Evolutionary conservation across 2,797 vertebrate genomes (phyloP).

Genomic region (Lagocephalus sceleratus): DNA sequence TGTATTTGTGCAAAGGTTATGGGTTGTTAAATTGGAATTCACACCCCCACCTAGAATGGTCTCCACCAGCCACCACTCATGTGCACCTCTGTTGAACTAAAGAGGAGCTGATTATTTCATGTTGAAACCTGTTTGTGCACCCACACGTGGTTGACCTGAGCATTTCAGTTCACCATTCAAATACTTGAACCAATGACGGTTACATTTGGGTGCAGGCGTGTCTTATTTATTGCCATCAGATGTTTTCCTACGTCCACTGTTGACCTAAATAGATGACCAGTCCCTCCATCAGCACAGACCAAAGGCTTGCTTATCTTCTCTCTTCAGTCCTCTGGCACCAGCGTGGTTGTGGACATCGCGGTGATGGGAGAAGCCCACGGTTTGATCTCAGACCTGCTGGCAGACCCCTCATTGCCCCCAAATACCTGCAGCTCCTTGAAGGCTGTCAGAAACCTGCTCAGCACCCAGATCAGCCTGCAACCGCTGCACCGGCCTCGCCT

Average conservation of each 20-base stretch:
- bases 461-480: slow-evolving; percentile 91
- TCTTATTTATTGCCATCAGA: neutral
- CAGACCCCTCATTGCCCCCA: slow-evolving; percentile 89
- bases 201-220: neutral
- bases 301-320: neutral
- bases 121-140: slow-evolving; percentile 27
- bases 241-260: too few relatives aligned
- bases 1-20: too few relatives aligned
- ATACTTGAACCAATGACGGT: slow-evolving; percentile 17
- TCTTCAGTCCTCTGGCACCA: slow-evolving; percentile 85
- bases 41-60: too few relatives aligned
- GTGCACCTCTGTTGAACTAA: slow-evolving; percentile 7
- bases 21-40: too few relatives aligned
- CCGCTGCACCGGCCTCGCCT: slow-evolving; percentile 85
- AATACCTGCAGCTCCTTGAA: slow-evolving; percentile 92
- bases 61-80: too few relatives aligned
- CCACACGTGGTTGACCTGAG: slow-evolving; percentile 23
- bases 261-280: too few relatives aligned
- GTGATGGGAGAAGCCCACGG: slow-evolving; percentile 98
- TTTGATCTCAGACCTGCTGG: slow-evolving; percentile 93
- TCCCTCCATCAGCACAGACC: slow-evolving; percentile 1
- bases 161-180: slow-evolving; percentile 21
- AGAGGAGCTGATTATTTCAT: slow-evolving; percentile 38
- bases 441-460: slow-evolving; percentile 95
- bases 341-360: slow-evolving; percentile 89